Evolutionary conservation across 2,113 vertebrate genomes (phyloP), one percentile per base, ranked within the genome.

Genomic region (Oncorhynchus tshawytscha): DNA sequence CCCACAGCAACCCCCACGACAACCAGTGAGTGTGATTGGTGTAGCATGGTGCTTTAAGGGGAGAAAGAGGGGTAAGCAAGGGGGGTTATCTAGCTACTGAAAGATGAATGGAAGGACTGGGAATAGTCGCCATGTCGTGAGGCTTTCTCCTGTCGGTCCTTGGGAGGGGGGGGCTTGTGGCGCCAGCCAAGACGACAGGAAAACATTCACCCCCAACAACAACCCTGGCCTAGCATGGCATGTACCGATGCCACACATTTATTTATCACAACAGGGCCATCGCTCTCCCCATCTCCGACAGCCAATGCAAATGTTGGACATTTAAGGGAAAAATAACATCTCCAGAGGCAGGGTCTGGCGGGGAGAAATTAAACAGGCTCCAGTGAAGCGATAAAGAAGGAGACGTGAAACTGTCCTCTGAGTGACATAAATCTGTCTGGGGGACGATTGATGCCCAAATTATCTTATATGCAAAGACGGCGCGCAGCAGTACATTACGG

Each of bases 391-490:
- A 96, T 98, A 96, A 97, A 96, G 95, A 96, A 95, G 94, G 96
- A 95, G 97, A 97, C 96, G 95, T 97, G 96, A 96, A 97, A 96
- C 95, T 95, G 95, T 98, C 96, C 97, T 98, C 95, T 91, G 97
- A 97, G 96, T 98, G 96, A 97, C 96, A 97, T 99, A 97, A 99
- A 99, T 99, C 97, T 97, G 97, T 97, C 96, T 93, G 92, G 85
- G 89, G 89, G 91, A 96, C 94, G 96, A 98, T 97, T 96, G 97
- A 97, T 98, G 95, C 95, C 95, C 96, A 96, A 98, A 98, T 98
- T 96, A 98, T 98, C 96, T 96, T 98, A 97, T 99, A 98, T 98
- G 97, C 96, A 98, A 96, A 98, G 97, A 97, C 95, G 95, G 95
- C 96, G 89, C 95, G 95, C 94, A 89, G 94, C 95, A 96, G 95